Evolutionary conservation across 1,140 invertebrate species (phyloP).

Genomic region (Adelges cooleyi): DNA sequence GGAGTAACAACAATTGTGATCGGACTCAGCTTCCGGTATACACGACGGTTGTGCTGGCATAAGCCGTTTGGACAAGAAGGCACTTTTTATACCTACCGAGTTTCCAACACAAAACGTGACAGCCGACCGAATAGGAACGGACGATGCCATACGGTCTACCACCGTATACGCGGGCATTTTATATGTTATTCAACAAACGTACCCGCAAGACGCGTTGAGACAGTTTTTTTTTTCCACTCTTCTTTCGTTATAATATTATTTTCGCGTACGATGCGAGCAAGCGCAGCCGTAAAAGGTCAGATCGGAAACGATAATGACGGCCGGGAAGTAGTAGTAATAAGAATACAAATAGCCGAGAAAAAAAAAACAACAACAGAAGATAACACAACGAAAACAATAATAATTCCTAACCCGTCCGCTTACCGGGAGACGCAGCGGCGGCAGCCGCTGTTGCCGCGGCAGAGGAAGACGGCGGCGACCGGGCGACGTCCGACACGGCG

Average conservation of each 20-base stretch:
- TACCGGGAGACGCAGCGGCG: conserved; percentile 11
- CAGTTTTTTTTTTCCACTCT: background rate
- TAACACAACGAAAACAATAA: background rate
- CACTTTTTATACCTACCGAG: no score
- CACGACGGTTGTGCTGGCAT: no score
- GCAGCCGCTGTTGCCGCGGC: background rate
- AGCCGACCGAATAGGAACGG: background rate
- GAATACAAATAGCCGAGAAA: background rate
- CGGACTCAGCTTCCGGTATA: no score
- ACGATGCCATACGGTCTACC: conserved; percentile 15
- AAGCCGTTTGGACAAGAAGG: no score
- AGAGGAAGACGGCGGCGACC: background rate
- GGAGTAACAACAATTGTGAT: no score
- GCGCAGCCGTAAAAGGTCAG: conserved; percentile 5
- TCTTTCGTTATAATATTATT: conserved; percentile 22
- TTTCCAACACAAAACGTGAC: background rate
- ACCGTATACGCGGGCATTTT: no score
- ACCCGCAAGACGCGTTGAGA: background rate
- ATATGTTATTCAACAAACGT: conserved; percentile 19
- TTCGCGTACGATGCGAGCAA: background rate
- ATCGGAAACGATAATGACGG: conserved; percentile 12
- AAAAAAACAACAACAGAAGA: background rate
- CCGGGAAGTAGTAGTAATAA: background rate
- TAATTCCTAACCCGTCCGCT: background rate
- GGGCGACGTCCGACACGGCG: background rate